Conservation (phyloP, 2,888 invertebrate genomes). For the Torymus tubicola region DNA sequence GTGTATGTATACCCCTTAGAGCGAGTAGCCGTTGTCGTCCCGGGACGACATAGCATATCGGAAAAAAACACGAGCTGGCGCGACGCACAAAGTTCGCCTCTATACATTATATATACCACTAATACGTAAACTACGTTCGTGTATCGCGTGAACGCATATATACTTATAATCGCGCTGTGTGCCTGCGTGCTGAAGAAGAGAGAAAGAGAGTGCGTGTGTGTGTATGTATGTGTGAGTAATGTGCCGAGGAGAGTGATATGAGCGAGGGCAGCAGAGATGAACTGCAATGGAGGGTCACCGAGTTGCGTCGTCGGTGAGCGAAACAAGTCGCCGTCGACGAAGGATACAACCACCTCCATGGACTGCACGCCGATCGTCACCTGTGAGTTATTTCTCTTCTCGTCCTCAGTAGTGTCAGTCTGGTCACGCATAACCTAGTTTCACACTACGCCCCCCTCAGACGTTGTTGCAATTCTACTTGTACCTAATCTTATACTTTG, state of each 20-base stretch:
- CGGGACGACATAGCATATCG: too few relatives aligned
- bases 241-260: slow-evolving; percentile 36
- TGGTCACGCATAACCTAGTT: slow-evolving; percentile 34
- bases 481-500: slow-evolving; percentile 12
- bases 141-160: too few relatives aligned
- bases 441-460: background rate
- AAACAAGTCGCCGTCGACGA: slow-evolving; percentile 63
- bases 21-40: too few relatives aligned
- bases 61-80: too few relatives aligned
- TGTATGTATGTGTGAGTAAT: background rate
- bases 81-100: too few relatives aligned
- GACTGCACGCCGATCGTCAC: slow-evolving; percentile 86
- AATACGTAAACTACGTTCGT: too few relatives aligned
- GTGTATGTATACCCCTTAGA: too few relatives aligned
- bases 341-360: slow-evolving; percentile 73
- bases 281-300: slow-evolving; percentile 73
- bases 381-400: slow-evolving; percentile 79
- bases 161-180: too few relatives aligned
- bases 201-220: background rate
- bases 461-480: background rate
- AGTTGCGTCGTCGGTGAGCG: slow-evolving; percentile 60
- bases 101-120: too few relatives aligned
- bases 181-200: background rate
- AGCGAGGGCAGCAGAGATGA: slow-evolving; percentile 69
- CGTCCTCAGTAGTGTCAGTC: slow-evolving; percentile 13